Percentiles rank a stretch among this genome's conserved stretches.
Evolutionary conservation across 2,888 invertebrate species (phyloP).

Genomic region (Xestoiulus laeticollis): DNA sequence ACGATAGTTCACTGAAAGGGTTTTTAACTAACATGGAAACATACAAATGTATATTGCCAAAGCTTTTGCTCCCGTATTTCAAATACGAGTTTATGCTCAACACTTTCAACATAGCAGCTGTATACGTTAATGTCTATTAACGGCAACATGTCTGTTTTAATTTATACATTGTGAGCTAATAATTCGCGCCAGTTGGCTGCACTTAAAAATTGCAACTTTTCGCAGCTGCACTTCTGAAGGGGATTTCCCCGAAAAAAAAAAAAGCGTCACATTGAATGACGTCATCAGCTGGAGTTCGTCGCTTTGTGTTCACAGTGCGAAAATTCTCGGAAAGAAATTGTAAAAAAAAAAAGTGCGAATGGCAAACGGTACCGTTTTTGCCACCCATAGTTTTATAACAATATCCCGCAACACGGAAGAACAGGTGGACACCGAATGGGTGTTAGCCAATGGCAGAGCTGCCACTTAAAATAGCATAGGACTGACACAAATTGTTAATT

Average conservation of each 20-base stretch:
- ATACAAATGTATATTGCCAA: no score
- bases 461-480: neutral
- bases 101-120: no score
- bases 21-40: no score
- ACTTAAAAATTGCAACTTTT: neutral
- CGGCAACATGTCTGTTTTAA: no score
- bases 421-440: slow-evolving; percentile 1
- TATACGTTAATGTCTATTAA: no score
- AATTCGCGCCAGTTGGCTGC: no score
- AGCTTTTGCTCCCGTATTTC: no score
- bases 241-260: neutral
- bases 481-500: slow-evolving; percentile 12
- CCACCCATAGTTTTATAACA: neutral
- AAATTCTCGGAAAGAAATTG: neutral
- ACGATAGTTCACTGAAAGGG: no score
- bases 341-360: neutral
- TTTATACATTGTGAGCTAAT: no score
- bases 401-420: neutral
- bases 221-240: neutral
- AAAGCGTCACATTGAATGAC: neutral
- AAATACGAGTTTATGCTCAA: no score
- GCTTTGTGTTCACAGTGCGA: neutral
- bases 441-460: neutral
- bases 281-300: neutral
- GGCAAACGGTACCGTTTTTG: neutral